Percentiles rank a stretch among this genome's conserved stretches.
Evolutionary conservation across 2,797 vertebrate species (phyloP).

Genomic region (Amazona ochrocephala): DNA sequence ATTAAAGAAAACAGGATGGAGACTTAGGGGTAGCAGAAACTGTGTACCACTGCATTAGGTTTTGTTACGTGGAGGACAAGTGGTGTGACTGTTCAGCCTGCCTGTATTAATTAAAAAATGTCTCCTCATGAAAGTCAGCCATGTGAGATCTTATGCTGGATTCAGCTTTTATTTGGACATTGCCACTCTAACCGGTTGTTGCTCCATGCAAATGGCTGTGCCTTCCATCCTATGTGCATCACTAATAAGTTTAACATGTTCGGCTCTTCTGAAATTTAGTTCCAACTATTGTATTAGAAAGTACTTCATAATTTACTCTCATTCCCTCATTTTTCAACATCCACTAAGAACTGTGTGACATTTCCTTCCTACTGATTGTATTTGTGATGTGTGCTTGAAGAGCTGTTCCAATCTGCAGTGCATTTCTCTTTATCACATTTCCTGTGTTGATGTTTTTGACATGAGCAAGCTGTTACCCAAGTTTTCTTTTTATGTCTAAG

Average conservation of each 20-base stretch:
- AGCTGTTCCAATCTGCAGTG: conserved; percentile 22
- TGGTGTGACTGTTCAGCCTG: neutral
- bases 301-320: neutral
- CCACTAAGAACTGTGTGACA: neutral
- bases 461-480: neutral
- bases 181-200: neutral
- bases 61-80: neutral
- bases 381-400: neutral
- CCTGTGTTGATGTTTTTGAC: conserved; percentile 9
- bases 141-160: neutral
- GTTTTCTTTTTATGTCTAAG: neutral
- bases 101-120: neutral
- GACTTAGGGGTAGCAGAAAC: neutral
- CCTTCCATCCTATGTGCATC: neutral
- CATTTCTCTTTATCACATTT: conserved; percentile 43
- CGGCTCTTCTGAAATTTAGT: neutral
- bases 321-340: conserved; percentile 34
- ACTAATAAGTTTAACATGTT: neutral
- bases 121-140: neutral
- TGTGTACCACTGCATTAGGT: neutral
- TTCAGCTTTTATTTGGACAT: neutral
- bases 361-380: conserved; percentile 23
- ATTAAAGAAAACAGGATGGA: neutral
- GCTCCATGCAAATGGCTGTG: neutral
- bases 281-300: neutral